These are phyloP conservation scores for Alethe castanea DNA, from an alignment of 2,113 vertebrate genomes.

Conservation along the genomic window DNA sequence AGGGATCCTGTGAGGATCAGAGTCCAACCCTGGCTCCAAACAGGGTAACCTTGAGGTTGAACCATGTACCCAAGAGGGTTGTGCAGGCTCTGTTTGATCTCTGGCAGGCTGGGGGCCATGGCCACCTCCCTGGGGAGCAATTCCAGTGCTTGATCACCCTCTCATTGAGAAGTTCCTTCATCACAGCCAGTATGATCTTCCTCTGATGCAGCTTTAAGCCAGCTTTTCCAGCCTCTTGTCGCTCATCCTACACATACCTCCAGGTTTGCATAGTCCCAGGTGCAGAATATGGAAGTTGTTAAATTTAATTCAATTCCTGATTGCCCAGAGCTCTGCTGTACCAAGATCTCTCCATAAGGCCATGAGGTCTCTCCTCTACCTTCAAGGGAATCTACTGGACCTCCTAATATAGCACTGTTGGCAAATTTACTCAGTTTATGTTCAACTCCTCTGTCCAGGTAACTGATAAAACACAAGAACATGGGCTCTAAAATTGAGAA, in stretches of 20 bases:
- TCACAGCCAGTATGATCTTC: neutral
- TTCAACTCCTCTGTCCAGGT: neutral
- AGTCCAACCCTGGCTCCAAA: neutral
- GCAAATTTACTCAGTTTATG: neutral
- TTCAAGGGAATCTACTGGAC: neutral
- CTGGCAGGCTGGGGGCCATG: neutral
- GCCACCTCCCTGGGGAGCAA: neutral
- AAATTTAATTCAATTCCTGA: neutral
- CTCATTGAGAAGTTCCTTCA: neutral
- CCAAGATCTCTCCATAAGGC: neutral
- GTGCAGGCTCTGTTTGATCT: neutral
- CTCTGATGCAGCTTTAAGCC: neutral
- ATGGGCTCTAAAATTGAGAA: neutral
- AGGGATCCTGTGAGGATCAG: neutral
- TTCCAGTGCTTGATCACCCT: neutral
- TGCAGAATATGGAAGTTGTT: neutral
- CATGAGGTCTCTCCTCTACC: neutral
- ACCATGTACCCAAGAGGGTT: rapidly evolving
- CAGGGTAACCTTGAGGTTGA: neutral
- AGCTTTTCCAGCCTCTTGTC: neutral
- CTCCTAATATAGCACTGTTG: neutral
- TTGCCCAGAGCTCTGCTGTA: neutral
- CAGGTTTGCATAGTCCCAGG: neutral
- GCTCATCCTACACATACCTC: rapidly evolving
- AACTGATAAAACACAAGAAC: neutral